Evolutionary conservation across 2,113 vertebrate genomes (phyloP).

Genomic region (Corydoras sp.): DNA sequence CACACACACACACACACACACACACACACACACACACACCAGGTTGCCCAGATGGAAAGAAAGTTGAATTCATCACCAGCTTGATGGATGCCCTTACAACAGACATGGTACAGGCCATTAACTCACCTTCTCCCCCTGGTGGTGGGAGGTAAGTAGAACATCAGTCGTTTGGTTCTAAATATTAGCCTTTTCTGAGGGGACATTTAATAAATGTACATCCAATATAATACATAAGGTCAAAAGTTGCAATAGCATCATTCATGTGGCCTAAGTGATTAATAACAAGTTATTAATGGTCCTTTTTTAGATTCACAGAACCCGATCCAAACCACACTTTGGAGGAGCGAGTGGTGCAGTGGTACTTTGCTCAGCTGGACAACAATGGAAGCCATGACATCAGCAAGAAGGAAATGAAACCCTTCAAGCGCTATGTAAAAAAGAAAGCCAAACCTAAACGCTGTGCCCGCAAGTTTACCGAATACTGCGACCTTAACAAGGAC

Average conservation of each 20-base stretch:
- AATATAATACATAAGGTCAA: too few species aligned
- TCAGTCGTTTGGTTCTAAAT: neutral
- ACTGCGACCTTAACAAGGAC: constrained; percentile 97
- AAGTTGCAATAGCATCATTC: too few species aligned
- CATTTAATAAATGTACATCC: too few species aligned
- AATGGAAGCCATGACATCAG: constrained; percentile 89
- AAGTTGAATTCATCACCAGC: constrained; percentile 95
- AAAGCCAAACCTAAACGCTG: constrained; percentile 98
- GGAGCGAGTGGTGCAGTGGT: constrained; percentile 95
- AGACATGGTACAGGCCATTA: constrained; percentile 98
- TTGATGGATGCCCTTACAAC: constrained; percentile 94
- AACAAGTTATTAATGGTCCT: neutral
- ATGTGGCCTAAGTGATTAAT: too few species aligned
- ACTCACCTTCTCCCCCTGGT: constrained; percentile 88
- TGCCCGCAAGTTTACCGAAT: constrained; percentile 89
- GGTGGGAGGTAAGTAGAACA: constrained; percentile 88
- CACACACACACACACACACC: constrained; percentile 13
- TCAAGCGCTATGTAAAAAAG: constrained; percentile 95
- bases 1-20: too few species aligned
- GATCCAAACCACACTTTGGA: constrained; percentile 94
- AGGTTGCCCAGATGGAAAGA: constrained; percentile 97
- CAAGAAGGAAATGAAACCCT: constrained; percentile 93
- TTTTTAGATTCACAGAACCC: constrained; percentile 87
- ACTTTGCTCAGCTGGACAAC: constrained; percentile 92
- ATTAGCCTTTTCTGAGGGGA: too few species aligned